These are phyloP conservation scores for Epinephelus awoara DNA, from an alignment of 2,797 vertebrate genomes.

Conservation along the genomic window DNA sequence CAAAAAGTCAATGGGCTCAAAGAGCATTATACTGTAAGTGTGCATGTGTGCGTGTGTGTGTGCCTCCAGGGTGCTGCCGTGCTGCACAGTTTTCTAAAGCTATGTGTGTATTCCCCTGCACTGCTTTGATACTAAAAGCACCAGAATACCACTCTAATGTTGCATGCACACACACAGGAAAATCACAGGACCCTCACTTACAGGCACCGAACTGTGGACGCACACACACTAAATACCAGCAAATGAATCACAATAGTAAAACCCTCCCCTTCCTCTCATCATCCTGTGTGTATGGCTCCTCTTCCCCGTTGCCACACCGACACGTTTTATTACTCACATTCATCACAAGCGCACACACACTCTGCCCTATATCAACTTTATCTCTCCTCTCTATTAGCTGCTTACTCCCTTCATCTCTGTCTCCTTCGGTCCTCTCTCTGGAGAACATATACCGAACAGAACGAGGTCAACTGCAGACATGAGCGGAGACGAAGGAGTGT, in stretches of 20 bases:
- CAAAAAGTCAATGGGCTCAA: conserved; percentile 71
- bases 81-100: conserved; percentile 35
- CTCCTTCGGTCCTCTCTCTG: conserved; percentile 64
- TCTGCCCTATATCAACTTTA: conserved; percentile 72
- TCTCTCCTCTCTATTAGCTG: conserved; percentile 73
- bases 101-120: conserved; percentile 46
- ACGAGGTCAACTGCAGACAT: conserved; percentile 66
- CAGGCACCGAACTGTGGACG: background rate
- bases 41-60: conserved; percentile 11
- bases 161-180: background rate
- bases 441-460: conserved; percentile 63
- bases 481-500: conserved; percentile 15
- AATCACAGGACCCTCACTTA: conserved; percentile 4
- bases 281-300: conserved; percentile 32
- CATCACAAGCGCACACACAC: conserved; percentile 49
- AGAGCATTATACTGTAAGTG: conserved; percentile 53
- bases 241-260: conserved; percentile 60
- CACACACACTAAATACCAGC: conserved; percentile 25
- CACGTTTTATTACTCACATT: conserved; percentile 77
- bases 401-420: conserved; percentile 69
- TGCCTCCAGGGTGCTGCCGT: conserved; percentile 51
- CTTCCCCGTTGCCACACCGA: conserved; percentile 43
- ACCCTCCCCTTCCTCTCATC: conserved; percentile 35
- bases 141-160: conserved; percentile 38
- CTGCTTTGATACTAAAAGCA: conserved; percentile 45